Conservation (phyloP, 92 coral and sea anemone genomes). For the Phenganax subtilis region DNA sequence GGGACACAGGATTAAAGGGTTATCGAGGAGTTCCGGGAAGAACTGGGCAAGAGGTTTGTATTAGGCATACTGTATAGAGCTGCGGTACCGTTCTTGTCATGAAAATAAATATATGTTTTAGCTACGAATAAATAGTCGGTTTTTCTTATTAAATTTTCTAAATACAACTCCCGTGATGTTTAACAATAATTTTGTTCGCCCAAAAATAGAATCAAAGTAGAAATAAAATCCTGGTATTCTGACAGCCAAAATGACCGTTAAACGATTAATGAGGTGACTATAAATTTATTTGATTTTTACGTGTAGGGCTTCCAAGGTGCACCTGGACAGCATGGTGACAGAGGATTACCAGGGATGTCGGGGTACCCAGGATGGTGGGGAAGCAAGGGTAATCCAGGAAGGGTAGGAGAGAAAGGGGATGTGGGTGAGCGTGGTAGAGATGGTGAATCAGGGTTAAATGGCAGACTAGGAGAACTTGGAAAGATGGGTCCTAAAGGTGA, state of each 20-base stretch:
- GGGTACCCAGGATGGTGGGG: conserved; percentile 22
- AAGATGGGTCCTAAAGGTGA: conserved; percentile 21
- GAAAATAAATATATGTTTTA: no score
- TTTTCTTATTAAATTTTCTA: no score
- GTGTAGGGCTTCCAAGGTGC: background rate
- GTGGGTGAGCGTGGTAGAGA: conserved; percentile 16
- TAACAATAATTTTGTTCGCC: no score
- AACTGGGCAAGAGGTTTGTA: background rate
- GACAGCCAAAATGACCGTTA: background rate
- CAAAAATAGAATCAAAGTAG: no score
- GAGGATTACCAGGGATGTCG: background rate
- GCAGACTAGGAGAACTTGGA: conserved; percentile 21
- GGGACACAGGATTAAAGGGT: conserved; percentile 1
- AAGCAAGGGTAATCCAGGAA: background rate
- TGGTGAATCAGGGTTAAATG: conserved; percentile 6
- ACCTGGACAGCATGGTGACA: background rate
- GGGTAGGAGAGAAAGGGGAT: conserved; percentile 7
- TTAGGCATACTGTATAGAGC: background rate
- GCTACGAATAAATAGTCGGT: no score
- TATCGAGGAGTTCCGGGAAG: conserved; percentile 6
- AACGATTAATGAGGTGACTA: no score
- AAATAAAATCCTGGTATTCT: background rate
- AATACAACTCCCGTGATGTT: no score
- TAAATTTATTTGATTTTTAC: background rate
- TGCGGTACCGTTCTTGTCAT: no score